These are phyloP conservation scores for Apomyelois bistriatella DNA, from an alignment of 2,888 invertebrate genomes.

Conservation along the genomic window DNA sequence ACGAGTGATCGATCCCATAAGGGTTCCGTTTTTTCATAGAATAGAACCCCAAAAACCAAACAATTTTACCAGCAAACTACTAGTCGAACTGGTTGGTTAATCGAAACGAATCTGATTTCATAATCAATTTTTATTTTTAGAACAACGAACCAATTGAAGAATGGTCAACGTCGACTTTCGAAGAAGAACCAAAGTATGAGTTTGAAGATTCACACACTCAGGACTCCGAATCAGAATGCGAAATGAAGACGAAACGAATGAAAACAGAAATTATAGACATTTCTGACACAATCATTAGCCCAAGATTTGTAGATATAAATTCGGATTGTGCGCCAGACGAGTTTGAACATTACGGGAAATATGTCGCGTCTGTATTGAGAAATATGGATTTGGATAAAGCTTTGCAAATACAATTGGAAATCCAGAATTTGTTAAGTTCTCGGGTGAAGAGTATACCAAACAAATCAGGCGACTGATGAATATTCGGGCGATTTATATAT, in stretches of 20 bases:
- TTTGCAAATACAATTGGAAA: conserved; percentile 9
- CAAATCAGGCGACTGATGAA: neutral
- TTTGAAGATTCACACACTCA: neutral
- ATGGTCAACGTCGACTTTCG: neutral
- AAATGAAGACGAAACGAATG: neutral
- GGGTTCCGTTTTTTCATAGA: no score
- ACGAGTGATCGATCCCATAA: no score
- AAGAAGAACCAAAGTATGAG: neutral
- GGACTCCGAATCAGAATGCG: neutral
- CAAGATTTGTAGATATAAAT: neutral
- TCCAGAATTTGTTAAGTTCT: conserved; percentile 9
- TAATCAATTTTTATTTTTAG: neutral
- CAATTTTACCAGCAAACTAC: no score
- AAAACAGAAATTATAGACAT: neutral
- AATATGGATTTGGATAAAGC: conserved; percentile 5
- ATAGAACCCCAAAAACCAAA: no score
- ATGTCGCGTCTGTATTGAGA: conserved; percentile 3
- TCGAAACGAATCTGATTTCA: no score
- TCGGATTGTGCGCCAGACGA: neutral
- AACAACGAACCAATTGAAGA: neutral
- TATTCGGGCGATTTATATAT: no score
- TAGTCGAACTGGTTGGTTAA: no score
- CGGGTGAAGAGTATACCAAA: neutral
- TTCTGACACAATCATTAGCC: neutral
- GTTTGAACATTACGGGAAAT: conserved; percentile 11